A percentile compares a stretch with the other conserved stretches of the same genome.
Conservation (phyloP, 2,888 invertebrate species). For the Nymphalis polychloros region DNA sequence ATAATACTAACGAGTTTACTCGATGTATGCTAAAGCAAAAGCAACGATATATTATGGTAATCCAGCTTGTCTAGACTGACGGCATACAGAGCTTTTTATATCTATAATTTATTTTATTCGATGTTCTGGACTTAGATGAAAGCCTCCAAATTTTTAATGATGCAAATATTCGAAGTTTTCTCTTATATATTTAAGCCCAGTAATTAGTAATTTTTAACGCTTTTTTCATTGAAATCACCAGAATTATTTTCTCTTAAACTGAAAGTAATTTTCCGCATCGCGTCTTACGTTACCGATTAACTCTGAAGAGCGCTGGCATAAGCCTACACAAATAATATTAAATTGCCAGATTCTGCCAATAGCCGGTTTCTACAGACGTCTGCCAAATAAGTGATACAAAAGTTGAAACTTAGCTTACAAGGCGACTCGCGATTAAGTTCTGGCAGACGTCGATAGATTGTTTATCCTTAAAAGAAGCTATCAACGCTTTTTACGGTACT, state of each 20-base stretch:
- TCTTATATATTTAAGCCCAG: background rate
- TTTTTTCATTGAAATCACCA: no score
- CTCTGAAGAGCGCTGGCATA: constrained; percentile 60
- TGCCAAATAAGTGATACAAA: constrained; percentile 49
- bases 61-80: constrained; percentile 27
- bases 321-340: constrained; percentile 78
- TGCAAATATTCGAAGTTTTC: no score
- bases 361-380: constrained; percentile 51
- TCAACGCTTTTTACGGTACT: constrained; percentile 23
- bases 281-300: constrained; percentile 57
- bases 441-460: constrained; percentile 28
- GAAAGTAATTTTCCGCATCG: constrained; percentile 60
- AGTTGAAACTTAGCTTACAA: constrained; percentile 26
- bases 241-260: no score
- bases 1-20: background rate
- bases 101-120: constrained; percentile 38
- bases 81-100: constrained; percentile 14
- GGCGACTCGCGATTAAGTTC: constrained; percentile 25
- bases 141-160: background rate
- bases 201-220: background rate
- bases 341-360: constrained; percentile 76
- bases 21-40: constrained; percentile 1
- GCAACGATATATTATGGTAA: constrained; percentile 27
- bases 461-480: constrained; percentile 21
- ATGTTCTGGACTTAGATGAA: background rate